A percentile compares a stretch with the other conserved stretches of the same genome.
These are phyloP conservation scores for Paramuricea clavata DNA, from an alignment of 92 coral and sea anemone genomes.

Conservation along the genomic window DNA sequence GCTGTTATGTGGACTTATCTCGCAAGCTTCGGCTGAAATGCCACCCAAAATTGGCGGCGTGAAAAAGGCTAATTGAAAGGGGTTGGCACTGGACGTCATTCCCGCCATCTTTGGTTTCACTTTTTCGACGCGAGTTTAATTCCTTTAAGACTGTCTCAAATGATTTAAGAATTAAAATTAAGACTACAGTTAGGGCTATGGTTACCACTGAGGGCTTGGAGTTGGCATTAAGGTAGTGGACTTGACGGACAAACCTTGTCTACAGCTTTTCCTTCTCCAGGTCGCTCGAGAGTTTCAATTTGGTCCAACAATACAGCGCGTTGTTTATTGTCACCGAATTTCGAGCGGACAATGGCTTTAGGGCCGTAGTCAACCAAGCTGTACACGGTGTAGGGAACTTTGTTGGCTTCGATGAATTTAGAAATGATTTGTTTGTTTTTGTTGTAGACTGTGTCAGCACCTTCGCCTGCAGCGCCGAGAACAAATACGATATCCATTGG, in stretches of 20 bases:
- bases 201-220: too few species aligned
- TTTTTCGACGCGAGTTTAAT: too few species aligned
- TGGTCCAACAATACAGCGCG: constrained; percentile 8
- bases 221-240: too few species aligned
- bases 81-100: too few species aligned
- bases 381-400: constrained; percentile 32
- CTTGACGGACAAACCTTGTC: constrained; percentile 15
- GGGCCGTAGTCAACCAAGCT: constrained; percentile 39
- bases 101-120: too few species aligned
- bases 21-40: too few species aligned
- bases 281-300: constrained; percentile 23
- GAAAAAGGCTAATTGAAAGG: too few species aligned
- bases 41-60: too few species aligned
- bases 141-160: too few species aligned
- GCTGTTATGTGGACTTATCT: too few species aligned
- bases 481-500: constrained; percentile 46
- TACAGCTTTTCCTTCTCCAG: constrained; percentile 43
- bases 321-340: constrained; percentile 15
- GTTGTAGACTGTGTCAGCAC: constrained; percentile 43
- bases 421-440: constrained; percentile 41
- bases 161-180: too few species aligned
- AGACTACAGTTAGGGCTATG: too few species aligned
- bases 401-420: constrained; percentile 40
- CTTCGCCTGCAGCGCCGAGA: constrained; percentile 45
- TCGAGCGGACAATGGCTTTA: constrained; percentile 38